These are phyloP conservation scores for Pachycephus smyrnensis DNA, from an alignment of 2,888 invertebrate genomes.

Conservation along the genomic window DNA sequence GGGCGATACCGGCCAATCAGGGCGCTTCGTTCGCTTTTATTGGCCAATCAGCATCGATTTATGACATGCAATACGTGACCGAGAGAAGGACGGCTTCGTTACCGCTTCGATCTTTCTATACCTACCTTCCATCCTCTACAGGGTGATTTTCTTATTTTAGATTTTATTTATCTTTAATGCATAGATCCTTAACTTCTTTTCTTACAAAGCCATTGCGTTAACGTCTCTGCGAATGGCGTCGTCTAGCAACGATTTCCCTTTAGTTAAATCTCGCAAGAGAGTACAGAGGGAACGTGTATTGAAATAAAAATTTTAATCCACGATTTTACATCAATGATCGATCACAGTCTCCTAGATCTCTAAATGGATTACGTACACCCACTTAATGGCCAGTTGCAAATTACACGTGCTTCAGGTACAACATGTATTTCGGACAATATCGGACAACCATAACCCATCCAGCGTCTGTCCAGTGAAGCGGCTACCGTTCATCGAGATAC, in stretches of 20 bases:
- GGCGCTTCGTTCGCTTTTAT: constrained; percentile 35
- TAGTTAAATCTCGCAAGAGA: neutral
- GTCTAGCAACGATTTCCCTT: neutral
- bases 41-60: constrained; percentile 46
- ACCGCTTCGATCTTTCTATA: neutral
- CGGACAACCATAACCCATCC: neutral
- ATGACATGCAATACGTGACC: constrained; percentile 38
- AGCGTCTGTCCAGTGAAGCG: neutral
- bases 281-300: neutral
- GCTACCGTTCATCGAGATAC: constrained; percentile 33
- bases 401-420: neutral
- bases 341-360: neutral
- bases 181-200: neutral
- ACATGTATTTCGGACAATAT: neutral
- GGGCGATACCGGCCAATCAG: constrained; percentile 30
- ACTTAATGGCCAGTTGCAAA: neutral
- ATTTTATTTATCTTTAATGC: neutral
- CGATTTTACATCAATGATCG: neutral
- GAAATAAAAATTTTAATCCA: neutral
- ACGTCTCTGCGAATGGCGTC: neutral
- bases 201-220: neutral
- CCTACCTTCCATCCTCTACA: neutral
- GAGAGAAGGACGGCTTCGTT: constrained; percentile 25
- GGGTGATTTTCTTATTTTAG: neutral
- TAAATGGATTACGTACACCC: neutral